These are phyloP conservation scores for Poecilia velifera DNA, from an alignment of 2,797 vertebrate species.

Conservation along the genomic window DNA sequence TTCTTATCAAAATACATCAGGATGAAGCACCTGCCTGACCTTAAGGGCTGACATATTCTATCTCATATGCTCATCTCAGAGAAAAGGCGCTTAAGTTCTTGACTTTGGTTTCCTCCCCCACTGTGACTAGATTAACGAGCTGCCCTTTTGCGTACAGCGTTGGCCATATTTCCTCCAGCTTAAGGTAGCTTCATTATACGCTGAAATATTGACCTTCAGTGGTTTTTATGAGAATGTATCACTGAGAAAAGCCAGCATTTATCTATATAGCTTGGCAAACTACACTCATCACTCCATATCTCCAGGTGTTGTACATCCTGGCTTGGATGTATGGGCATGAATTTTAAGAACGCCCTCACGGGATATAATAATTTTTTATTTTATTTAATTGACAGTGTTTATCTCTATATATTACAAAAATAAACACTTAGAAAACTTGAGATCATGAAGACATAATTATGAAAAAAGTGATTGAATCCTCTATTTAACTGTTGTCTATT, in stretches of 20 bases:
- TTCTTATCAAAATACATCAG: conserved; percentile 67
- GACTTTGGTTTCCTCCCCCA: conserved; percentile 71
- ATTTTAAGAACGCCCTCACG: not conserved
- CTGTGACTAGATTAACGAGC: conserved; percentile 85
- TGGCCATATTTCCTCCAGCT: conserved; percentile 82
- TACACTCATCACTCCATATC: conserved; percentile 71
- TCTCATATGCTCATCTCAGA: conserved; percentile 68
- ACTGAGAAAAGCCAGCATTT: conserved; percentile 83
- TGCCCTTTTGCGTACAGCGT: conserved; percentile 83
- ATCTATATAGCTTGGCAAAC: conserved; percentile 78
- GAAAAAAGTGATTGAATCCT: not conserved
- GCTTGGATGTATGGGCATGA: not conserved
- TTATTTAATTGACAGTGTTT: not conserved
- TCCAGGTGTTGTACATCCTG: conserved; percentile 26
- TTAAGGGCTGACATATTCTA: conserved; percentile 73
- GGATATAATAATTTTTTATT: not conserved
- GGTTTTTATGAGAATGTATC: conserved; percentile 85
- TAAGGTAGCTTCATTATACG: conserved; percentile 85
- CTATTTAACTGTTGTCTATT: not conserved
- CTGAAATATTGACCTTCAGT: conserved; percentile 86
- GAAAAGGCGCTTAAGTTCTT: conserved; percentile 75
- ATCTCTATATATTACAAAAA: not conserved
- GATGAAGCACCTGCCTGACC: conserved; percentile 69
- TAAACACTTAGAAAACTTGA: not conserved
- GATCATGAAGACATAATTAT: not conserved